Base-by-base conservation (phyloP, 2,797 vertebrate genomes). In the Adelosebastes latens region DNA sequence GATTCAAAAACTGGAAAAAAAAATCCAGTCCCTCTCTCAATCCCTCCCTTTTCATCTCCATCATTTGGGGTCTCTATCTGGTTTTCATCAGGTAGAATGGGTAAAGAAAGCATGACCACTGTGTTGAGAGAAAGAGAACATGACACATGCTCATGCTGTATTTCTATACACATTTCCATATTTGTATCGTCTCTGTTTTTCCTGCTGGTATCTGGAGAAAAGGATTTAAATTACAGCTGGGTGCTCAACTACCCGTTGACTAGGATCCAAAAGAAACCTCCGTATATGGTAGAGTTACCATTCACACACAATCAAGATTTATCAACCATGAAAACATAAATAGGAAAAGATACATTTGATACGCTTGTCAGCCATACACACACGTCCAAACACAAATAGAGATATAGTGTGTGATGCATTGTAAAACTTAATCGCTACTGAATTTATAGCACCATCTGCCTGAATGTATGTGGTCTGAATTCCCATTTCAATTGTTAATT, bases 101-200 rank as follows among this genome's bases (percentile, higher is more conserved):
- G 46, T 34, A 36, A 63, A 81, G 60, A 75, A 75, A 67, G 77
- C 70, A 27, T 10, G 62, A 69, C 46, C 32, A 4, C 53, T 6
- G 49, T 70, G 80, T 67, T 68, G 77, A 87, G 2, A 75, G 84
- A 83, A 39, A 74, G 61, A 70, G 70, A 87, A 72, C 82, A 85
- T 3, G 49, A 73, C 75, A 69, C 52, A 60, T 66, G 25, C 66
- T 14, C 39, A 6, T 32, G 52, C 42, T 25, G 52, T 13, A 10
- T 59, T 24, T 60, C 24, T 56, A n/a, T 8, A 52, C 34, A 77
- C 24, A 56, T 53, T 29, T 32, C 29, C 24, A 36, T 72, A 29
- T 77, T 71, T 59, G 58, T 24, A 7, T 3, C 22, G 16, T 13
- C 14, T 65, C 31, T 64, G 18, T 36, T 67, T 61, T 24, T 61